phyloP scores from a whole-genome alignment of 2,113 vertebrate genomes.

The Microtus oregoni region DNA sequence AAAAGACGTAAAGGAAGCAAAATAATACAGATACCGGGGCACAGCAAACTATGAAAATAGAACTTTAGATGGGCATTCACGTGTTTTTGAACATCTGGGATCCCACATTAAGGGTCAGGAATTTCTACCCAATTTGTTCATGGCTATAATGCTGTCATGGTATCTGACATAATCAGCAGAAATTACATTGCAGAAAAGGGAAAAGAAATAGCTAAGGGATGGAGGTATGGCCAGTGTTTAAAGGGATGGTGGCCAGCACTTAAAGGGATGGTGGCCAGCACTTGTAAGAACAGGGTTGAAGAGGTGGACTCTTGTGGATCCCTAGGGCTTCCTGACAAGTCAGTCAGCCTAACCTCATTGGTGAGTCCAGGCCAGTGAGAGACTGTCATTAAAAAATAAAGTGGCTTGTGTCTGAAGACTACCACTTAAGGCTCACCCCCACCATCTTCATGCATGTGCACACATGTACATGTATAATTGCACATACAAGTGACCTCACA shows the following conservation, averaged over 20 bases:
- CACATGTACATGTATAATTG: neutral
- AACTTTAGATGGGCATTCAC: accelerated
- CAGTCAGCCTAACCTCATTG: neutral
- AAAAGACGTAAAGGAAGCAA: neutral
- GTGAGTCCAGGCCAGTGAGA: neutral
- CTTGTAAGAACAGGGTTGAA: neutral
- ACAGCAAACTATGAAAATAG: neutral
- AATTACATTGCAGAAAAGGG: neutral
- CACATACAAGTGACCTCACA: too few species aligned
- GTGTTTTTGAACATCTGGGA: neutral
- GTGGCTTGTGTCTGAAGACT: too few species aligned
- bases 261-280: neutral
- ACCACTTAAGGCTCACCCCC: neutral
- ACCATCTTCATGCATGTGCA: neutral
- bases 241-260: neutral
- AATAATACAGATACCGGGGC: neutral
- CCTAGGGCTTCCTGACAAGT: too few species aligned
- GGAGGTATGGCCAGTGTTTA: too few species aligned
- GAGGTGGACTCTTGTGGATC: neutral
- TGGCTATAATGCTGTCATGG: neutral
- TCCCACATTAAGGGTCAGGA: neutral
- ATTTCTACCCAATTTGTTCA: neutral
- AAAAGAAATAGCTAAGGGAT: neutral
- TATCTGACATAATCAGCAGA: neutral
- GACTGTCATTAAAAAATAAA: neutral